Evolutionary conservation across 2,888 invertebrate genomes (phyloP).

Genomic region (Zootermopsis nevadensis): DNA sequence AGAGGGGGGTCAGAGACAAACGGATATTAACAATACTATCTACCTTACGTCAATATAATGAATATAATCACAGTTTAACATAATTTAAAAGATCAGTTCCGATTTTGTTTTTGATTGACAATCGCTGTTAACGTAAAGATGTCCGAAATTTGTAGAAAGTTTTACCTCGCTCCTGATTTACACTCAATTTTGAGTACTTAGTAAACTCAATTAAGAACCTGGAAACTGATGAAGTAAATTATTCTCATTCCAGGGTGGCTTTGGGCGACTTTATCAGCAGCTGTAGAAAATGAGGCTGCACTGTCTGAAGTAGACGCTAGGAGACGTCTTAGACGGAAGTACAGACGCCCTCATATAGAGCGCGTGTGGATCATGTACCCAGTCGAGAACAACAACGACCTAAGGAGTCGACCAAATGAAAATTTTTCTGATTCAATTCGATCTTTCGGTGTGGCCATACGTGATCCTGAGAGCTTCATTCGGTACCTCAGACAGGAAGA

Average conservation of each 20-base stretch:
- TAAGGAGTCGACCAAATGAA: background rate
- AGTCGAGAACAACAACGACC: background rate
- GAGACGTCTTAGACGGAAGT: background rate
- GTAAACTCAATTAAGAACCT: too few species aligned
- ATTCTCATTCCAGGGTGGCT: background rate
- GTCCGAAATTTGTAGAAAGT: too few species aligned
- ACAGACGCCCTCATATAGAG: conserved; percentile 32
- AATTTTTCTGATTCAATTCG: conserved; percentile 27
- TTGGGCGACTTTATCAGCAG: background rate
- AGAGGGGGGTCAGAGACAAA: too few species aligned
- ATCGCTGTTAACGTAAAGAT: too few species aligned
- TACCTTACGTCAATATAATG: too few species aligned
- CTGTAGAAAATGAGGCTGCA: background rate
- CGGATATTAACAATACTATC: too few species aligned
- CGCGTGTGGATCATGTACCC: conserved; percentile 29
- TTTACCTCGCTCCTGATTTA: too few species aligned
- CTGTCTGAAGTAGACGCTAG: background rate
- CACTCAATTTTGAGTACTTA: too few species aligned
- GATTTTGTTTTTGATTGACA: too few species aligned
- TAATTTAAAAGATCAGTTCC: too few species aligned
- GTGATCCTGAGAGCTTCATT: conserved; percentile 28
- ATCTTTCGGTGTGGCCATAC: conserved; percentile 22
- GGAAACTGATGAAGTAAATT: too few species aligned
- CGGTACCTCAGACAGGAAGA: conserved; percentile 32
- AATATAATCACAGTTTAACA: too few species aligned